Evolutionary conservation across 2,113 vertebrate genomes (phyloP), one percentile per base, ranked within the genome.

Genomic region (Phaetusa simplex): DNA sequence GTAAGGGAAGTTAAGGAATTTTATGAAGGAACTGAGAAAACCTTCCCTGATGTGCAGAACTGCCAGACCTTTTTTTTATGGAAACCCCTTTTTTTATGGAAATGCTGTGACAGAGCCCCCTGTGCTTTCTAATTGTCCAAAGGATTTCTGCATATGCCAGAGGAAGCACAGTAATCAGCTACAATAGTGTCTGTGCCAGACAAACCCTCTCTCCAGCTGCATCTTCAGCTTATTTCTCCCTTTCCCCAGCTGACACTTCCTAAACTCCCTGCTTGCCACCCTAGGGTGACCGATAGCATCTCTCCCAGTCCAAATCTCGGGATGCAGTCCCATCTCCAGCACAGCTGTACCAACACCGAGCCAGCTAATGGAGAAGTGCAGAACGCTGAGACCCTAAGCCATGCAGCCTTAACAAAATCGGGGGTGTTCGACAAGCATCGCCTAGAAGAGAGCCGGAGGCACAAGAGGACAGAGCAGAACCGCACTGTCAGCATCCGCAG

Each of bases 371-470:
- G 40, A 74, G 29, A 72, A 4, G 6, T 2, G 13, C 76, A 38
- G 58, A 20, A 36, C 14, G 23, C 45, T 24, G 64, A 72, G 36
- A 62, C 21, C 10, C 4, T 1, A 23, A 34, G 23, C 50, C 27
- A 11, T 62, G 58, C 62, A 65, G 14, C 4, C 21, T 23, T 2
- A 13, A 43, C 53, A 86, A 74, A 16, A 40, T 2, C 21, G 22
- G 27, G 29, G 12, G 1, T 2, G 2, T 14, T 43, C 2, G 10
- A 40, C 45, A 47, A 67, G 24, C 2, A 0, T 0, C 16, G 12
- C 62, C 72, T 42, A 27, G 65, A 26, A 14, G 14, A 40, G 36
- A 73, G 58, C 88, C 61, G 71, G 7, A 53, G 23, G 45, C 5
- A 1, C 43, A 3, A 27, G 62, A 18, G 32, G 15, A 26, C 50